These are phyloP conservation scores for Matsumurasca onukii DNA, from an alignment of 1,140 invertebrate genomes.

Conservation along the genomic window DNA sequence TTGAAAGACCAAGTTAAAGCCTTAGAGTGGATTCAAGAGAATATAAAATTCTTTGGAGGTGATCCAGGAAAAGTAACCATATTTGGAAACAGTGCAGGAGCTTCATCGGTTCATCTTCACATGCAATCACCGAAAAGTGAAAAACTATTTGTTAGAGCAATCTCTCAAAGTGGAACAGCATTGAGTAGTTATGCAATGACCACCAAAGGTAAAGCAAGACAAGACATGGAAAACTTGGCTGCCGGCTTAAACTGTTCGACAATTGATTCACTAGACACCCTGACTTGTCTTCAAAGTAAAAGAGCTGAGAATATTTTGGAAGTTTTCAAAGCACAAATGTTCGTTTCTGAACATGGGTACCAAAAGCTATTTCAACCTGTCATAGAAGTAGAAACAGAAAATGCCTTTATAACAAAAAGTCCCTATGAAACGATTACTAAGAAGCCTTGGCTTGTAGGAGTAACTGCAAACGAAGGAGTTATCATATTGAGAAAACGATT, in stretches of 20 bases:
- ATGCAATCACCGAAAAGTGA: conserved; percentile 1
- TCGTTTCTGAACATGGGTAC: not conserved
- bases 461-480: conserved; percentile 5
- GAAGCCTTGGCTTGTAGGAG: conserved; percentile 3
- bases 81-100: conserved; percentile 16
- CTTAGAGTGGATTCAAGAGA: conserved; percentile 22
- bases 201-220: not conserved
- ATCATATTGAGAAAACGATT: not conserved
- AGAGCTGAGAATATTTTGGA: not conserved
- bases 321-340: not conserved
- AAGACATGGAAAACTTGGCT: not conserved
- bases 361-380: not conserved
- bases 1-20: conserved; percentile 31
- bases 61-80: conserved; percentile 14
- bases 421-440: not conserved
- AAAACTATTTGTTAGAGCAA: conserved; percentile 27
- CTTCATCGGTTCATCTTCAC: conserved; percentile 3
- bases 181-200: conserved; percentile 11
- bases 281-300: not conserved
- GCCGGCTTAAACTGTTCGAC: not conserved
- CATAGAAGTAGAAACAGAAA: not conserved
- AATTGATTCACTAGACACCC: not conserved
- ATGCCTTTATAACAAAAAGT: not conserved
- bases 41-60: conserved; percentile 15
- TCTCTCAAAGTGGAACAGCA: conserved; percentile 42